A percentile compares a stretch with the other conserved stretches of the same genome.
Evolutionary conservation across 2,888 invertebrate genomes (phyloP).

Genomic region (Cordilura impudica): DNA sequence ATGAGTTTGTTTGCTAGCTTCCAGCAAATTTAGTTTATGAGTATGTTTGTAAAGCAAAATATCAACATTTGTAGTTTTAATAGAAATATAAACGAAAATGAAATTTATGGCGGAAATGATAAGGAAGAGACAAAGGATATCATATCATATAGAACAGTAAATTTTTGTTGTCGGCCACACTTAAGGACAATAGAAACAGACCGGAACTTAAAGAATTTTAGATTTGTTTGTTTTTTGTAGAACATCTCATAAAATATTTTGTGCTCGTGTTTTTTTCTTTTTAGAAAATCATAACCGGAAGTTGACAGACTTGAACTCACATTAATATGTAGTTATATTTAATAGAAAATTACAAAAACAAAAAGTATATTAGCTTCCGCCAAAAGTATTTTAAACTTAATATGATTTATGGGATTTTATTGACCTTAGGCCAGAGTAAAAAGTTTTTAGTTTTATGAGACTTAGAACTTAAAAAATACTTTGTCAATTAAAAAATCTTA

Average conservation of each 20-base stretch:
- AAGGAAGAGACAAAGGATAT: constrained; percentile 68
- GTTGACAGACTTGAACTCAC: constrained; percentile 32
- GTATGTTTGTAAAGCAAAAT: constrained; percentile 43
- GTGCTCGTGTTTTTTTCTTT: constrained; percentile 6
- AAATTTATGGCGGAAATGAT: constrained; percentile 78
- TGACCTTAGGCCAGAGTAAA: neutral
- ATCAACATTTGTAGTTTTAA: constrained; percentile 69
- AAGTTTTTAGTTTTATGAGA: neutral
- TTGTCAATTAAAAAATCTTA: too few relatives aligned
- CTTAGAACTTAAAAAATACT: too few relatives aligned
- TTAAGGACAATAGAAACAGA: constrained; percentile 43
- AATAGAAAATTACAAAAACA: constrained; percentile 36
- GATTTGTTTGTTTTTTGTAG: constrained; percentile 22
- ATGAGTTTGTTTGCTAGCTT: neutral
- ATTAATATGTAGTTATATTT: constrained; percentile 31
- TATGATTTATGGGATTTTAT: neutral
- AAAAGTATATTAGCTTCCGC: constrained; percentile 26
- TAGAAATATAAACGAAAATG: constrained; percentile 75
- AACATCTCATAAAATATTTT: constrained; percentile 25
- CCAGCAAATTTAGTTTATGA: constrained; percentile 20
- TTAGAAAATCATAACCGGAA: constrained; percentile 44
- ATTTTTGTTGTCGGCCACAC: constrained; percentile 31
- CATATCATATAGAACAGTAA: constrained; percentile 40
- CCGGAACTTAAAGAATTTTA: constrained; percentile 57
- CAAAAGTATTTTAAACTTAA: neutral